These are phyloP conservation scores for Eriocheir sinensis DNA, from an alignment of 1,140 invertebrate genomes.

Conservation along the genomic window DNA sequence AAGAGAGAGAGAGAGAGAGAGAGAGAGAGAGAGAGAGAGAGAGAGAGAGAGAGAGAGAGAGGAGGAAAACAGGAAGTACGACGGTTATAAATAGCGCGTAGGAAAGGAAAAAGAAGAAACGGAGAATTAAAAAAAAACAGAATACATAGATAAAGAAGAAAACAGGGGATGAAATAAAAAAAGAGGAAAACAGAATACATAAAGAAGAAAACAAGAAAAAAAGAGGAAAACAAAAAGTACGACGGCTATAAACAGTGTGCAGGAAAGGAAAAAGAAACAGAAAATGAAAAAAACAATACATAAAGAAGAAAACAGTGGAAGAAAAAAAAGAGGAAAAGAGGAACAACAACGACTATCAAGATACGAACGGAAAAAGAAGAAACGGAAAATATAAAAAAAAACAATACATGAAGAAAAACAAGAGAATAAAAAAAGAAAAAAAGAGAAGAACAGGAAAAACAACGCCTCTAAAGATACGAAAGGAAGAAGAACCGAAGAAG, in stretches of 20 bases:
- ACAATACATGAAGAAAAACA: no score
- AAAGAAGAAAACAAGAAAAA: background rate
- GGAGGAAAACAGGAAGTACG: background rate
- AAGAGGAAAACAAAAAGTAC: no score
- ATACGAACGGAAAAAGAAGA: no score
- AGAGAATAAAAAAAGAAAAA: no score
- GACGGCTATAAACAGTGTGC: no score
- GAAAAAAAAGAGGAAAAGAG: no score
- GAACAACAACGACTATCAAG: no score
- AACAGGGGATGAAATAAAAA: no score
- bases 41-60: constrained; percentile 45
- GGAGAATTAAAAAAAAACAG: background rate
- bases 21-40: background rate
- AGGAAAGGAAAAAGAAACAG: no score
- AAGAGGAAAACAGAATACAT: background rate
- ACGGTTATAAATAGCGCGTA: background rate
- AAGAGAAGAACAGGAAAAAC: no score
- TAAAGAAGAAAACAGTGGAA: background rate
- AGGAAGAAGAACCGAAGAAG: no score
- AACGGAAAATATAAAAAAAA: background rate
- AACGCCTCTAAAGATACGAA: no score
- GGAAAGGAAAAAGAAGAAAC: background rate
- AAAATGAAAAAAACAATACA: background rate
- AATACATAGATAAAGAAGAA: background rate
- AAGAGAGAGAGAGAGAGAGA: background rate